Evolutionary conservation across 2,797 vertebrate genomes (phyloP).

Genomic region (Garrulus glandarius): DNA sequence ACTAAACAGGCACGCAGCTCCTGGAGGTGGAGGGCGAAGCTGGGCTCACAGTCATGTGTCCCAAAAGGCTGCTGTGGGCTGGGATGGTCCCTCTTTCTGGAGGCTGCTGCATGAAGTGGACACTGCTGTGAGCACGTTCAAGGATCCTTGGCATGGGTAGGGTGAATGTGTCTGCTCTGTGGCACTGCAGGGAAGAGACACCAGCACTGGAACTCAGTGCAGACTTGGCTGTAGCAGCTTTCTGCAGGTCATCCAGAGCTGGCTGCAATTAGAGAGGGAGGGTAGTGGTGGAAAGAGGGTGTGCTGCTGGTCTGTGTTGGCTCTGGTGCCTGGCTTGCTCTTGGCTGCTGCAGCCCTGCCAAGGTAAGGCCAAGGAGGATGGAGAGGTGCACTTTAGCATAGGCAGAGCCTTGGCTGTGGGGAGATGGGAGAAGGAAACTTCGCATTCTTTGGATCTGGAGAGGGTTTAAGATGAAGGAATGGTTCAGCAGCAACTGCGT

Average conservation of each 20-base stretch:
- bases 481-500: background rate
- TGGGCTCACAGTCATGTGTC: rapidly evolving
- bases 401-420: background rate
- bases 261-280: background rate
- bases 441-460: background rate
- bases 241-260: background rate
- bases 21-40: background rate
- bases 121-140: background rate
- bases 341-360: background rate
- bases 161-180: background rate
- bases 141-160: background rate
- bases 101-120: background rate
- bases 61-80: background rate
- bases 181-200: background rate
- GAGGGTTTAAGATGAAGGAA: background rate
- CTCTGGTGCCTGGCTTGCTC: background rate
- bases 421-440: background rate
- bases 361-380: background rate
- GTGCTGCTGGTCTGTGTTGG: background rate
- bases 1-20: background rate
- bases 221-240: background rate
- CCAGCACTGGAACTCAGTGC: rapidly evolving
- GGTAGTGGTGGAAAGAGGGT: background rate
- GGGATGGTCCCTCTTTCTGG: background rate
- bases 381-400: rapidly evolving